Percentiles rank a stretch among this genome's conserved stretches.
These are phyloP conservation scores for Plemyria rubiginata DNA, from an alignment of 2,888 invertebrate genomes.

Conservation along the genomic window DNA sequence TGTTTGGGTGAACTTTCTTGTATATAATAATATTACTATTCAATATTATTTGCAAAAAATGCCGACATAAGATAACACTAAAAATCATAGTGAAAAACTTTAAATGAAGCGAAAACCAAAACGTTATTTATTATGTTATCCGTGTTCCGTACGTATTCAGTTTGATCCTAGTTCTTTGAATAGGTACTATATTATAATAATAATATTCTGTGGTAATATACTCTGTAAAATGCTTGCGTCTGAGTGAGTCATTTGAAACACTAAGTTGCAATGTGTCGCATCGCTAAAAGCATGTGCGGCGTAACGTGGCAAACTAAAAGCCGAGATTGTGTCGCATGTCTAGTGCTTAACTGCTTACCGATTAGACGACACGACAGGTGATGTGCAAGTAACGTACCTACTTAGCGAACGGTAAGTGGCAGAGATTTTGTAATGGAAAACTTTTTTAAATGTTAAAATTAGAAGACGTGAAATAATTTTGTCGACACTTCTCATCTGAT, in stretches of 20 bases:
- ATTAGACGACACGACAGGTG: slow-evolving; percentile 23
- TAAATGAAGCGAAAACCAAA: no score
- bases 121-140: no score
- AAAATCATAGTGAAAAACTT: no score
- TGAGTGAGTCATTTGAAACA: neutral
- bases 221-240: neutral
- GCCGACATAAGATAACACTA: no score
- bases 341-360: slow-evolving; percentile 25
- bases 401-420: slow-evolving; percentile 2
- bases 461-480: no score
- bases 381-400: slow-evolving; percentile 3
- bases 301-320: slow-evolving; percentile 51
- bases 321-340: slow-evolving; percentile 39
- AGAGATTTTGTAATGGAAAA: neutral
- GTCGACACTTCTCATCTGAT: no score
- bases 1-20: no score
- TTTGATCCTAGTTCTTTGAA: no score
- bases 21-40: no score
- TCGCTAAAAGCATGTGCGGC: slow-evolving; percentile 53
- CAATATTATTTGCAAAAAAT: no score
- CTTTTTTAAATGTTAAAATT: neutral
- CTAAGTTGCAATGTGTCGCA: neutral
- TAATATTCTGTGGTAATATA: neutral
- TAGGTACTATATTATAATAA: neutral
- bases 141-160: no score